Percentiles rank a stretch among this genome's conserved stretches.
Conservation (phyloP, 2,113 vertebrate species). For the Corydoras sp. region DNA sequence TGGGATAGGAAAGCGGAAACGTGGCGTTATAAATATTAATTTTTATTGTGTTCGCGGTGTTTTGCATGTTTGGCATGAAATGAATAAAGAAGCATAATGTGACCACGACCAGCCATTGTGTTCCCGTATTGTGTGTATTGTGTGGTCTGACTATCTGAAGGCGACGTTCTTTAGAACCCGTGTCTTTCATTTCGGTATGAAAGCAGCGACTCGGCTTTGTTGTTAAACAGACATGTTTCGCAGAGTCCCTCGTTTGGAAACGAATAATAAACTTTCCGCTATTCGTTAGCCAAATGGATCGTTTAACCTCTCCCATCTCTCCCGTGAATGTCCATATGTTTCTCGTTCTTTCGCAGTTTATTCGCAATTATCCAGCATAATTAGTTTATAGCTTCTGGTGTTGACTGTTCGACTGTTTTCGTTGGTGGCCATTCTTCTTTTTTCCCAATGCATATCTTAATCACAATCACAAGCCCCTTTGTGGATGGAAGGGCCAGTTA, state of each 20-base stretch:
- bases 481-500: too few species aligned
- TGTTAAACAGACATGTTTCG: constrained; percentile 17
- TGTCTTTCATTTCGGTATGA: constrained; percentile 8
- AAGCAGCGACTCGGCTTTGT: background rate
- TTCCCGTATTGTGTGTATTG: too few species aligned
- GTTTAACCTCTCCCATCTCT: constrained; percentile 1
- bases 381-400: background rate
- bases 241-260: constrained; percentile 4
- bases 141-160: too few species aligned
- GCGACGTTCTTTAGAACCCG: too few species aligned
- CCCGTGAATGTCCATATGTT: constrained; percentile 22
- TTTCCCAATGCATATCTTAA: background rate
- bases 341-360: background rate
- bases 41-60: background rate
- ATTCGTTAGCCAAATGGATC: constrained; percentile 13
- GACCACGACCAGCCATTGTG: background rate
- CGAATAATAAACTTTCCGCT: constrained; percentile 22
- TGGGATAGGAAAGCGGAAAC: too few species aligned
- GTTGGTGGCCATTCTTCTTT: background rate
- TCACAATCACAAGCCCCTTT: too few species aligned
- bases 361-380: background rate
- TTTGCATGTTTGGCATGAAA: constrained; percentile 6
- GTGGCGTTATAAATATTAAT: background rate
- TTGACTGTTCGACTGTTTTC: background rate
- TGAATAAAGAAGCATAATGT: background rate